Percentiles rank a stretch among this genome's conserved stretches.
Evolutionary conservation across 1,140 invertebrate genomes (phyloP).

Genomic region (Zaprionus inermis): DNA sequence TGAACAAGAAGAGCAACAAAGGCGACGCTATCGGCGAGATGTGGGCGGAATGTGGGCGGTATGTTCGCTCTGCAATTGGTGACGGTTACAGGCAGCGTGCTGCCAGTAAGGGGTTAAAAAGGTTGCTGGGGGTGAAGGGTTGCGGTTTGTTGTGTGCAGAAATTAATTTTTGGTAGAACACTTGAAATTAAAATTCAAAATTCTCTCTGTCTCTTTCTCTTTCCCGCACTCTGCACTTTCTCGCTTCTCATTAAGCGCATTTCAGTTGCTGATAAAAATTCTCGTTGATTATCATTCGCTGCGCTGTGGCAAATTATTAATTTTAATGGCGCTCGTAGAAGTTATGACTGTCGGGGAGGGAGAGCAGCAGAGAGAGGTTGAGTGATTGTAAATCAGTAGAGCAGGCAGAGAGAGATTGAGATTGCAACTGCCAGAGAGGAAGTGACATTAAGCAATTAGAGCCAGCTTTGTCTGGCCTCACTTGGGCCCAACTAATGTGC

Average conservation of each 20-base stretch:
- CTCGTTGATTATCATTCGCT: slow-evolving; percentile 51
- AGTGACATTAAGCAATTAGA: slow-evolving; percentile 68
- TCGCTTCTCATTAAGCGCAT: slow-evolving; percentile 62
- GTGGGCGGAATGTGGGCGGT: slow-evolving; percentile 5
- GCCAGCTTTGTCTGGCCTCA: slow-evolving; percentile 65
- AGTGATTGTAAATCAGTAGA: not conserved
- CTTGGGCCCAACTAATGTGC: slow-evolving; percentile 67
- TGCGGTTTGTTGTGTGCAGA: slow-evolving; percentile 54
- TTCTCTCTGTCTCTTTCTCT: slow-evolving; percentile 19
- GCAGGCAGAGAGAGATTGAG: too few relatives aligned
- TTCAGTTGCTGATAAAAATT: slow-evolving; percentile 67
- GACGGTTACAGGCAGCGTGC: not conserved
- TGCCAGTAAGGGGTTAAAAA: slow-evolving; percentile 31
- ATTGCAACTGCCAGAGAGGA: slow-evolving; percentile 14
- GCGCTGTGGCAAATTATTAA: slow-evolving; percentile 70
- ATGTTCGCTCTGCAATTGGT: slow-evolving; percentile 11
- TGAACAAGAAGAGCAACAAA: slow-evolving; percentile 12
- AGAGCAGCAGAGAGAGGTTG: slow-evolving; percentile 24
- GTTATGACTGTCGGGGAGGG: slow-evolving; percentile 37
- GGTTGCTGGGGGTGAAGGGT: slow-evolving; percentile 70
- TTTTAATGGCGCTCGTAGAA: slow-evolving; percentile 61
- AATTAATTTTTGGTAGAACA: slow-evolving; percentile 70
- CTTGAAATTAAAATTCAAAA: slow-evolving; percentile 75
- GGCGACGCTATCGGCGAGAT: slow-evolving; percentile 41
- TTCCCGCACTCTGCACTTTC: not conserved